Evolutionary conservation across 2,113 vertebrate species (phyloP).

Genomic region (Ranitomeya variabilis): DNA sequence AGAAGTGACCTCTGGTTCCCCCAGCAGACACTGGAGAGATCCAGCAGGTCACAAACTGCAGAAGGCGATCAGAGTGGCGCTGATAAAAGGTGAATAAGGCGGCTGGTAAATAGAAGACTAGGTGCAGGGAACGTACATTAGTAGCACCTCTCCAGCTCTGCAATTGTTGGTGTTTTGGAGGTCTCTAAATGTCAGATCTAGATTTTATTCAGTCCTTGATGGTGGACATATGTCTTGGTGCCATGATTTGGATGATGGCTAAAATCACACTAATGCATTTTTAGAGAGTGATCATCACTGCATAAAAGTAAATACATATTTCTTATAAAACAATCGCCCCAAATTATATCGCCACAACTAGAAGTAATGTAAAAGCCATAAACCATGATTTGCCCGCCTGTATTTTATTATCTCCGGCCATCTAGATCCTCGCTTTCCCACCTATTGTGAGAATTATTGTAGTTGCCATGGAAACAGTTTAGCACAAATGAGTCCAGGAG

Average conservation of each 20-base stretch:
- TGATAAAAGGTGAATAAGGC: no score
- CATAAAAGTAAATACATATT: not conserved
- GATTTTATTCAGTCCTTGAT: not conserved
- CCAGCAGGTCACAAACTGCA: no score
- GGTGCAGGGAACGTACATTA: no score
- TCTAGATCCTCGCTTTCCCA: not conserved
- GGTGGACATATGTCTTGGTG: not conserved
- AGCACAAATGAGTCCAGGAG: not conserved
- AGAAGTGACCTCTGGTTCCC: no score
- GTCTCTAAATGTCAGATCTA: not conserved
- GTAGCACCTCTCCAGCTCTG: no score
- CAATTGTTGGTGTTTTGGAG: not conserved
- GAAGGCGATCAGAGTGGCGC: no score
- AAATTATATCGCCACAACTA: not conserved
- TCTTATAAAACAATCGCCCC: not conserved
- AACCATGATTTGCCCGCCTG: not conserved
- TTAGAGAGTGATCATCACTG: not conserved
- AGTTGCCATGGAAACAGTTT: conserved; percentile 30
- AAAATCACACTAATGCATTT: not conserved
- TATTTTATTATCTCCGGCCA: not conserved
- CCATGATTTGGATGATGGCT: not conserved
- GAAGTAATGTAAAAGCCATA: not conserved
- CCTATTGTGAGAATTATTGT: conserved; percentile 19
- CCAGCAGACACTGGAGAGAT: no score
- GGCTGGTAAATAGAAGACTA: no score